Evolutionary conservation across 2,797 vertebrate genomes (phyloP).

Genomic region (Enteromius argenteus): DNA sequence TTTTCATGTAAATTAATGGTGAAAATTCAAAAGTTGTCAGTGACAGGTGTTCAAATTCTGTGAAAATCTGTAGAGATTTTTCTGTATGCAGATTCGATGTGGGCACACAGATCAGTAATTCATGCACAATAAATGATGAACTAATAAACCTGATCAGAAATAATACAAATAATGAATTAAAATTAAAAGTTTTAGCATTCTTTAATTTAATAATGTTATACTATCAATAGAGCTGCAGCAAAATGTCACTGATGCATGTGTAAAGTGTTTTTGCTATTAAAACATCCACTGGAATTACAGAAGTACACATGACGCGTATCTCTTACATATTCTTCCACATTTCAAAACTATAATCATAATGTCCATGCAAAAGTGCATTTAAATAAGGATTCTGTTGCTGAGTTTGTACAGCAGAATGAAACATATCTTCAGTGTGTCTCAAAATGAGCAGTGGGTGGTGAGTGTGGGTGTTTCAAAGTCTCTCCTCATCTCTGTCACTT

Average conservation of each 20-base stretch:
- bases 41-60: conserved; percentile 1
- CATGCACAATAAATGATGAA: background rate
- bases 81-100: background rate
- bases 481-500: conserved; percentile 62
- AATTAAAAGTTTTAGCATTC: background rate
- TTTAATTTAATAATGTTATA: background rate
- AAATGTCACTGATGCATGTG: background rate
- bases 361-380: background rate
- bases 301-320: background rate
- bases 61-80: background rate
- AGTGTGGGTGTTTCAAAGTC: conserved; percentile 73
- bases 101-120: background rate
- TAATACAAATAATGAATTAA: background rate
- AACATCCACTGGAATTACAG: background rate
- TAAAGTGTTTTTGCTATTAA: background rate
- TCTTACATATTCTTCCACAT: background rate
- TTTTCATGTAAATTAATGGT: background rate
- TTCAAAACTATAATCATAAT: background rate
- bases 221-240: background rate
- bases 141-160: background rate
- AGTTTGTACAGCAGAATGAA: conserved; percentile 35
- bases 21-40: background rate
- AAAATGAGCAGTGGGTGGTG: conserved; percentile 55
- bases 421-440: conserved; percentile 33
- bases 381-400: conserved; percentile 30